Conservation (phyloP, 2,888 invertebrate species). For the Callyntrura sp. region DNA sequence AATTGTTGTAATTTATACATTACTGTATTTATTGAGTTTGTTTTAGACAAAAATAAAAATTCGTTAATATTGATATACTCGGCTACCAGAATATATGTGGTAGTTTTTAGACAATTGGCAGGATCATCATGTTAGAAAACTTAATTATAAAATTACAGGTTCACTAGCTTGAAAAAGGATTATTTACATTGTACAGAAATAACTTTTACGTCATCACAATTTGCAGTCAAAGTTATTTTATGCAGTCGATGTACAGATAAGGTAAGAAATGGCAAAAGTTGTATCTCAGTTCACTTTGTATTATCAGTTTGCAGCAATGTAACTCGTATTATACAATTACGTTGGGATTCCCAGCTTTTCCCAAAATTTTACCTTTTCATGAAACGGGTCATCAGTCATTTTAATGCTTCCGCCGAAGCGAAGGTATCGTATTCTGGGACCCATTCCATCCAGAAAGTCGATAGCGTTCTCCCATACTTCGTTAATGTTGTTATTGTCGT, state of each 20-base stretch:
- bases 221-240: too few species aligned
- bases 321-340: too few species aligned
- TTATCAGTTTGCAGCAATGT: background rate
- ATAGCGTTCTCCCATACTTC: constrained; percentile 71
- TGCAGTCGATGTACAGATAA: background rate
- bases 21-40: constrained; percentile 4
- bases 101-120: too few species aligned
- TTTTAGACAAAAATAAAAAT: constrained; percentile 1
- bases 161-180: too few species aligned
- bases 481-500: background rate
- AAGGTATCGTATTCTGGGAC: constrained; percentile 58
- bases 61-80: background rate
- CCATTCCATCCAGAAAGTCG: background rate
- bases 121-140: too few species aligned
- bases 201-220: background rate
- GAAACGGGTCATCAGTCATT: constrained; percentile 77
- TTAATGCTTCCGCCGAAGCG: constrained; percentile 56
- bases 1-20: constrained; percentile 10
- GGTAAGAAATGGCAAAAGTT: background rate
- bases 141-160: too few species aligned
- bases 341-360: constrained; percentile 68
- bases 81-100: too few species aligned
- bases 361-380: constrained; percentile 77
- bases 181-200: background rate
- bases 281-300: background rate